phyloP scores from a whole-genome alignment of 2,888 invertebrate species.

The Strigamia maritima region DNA sequence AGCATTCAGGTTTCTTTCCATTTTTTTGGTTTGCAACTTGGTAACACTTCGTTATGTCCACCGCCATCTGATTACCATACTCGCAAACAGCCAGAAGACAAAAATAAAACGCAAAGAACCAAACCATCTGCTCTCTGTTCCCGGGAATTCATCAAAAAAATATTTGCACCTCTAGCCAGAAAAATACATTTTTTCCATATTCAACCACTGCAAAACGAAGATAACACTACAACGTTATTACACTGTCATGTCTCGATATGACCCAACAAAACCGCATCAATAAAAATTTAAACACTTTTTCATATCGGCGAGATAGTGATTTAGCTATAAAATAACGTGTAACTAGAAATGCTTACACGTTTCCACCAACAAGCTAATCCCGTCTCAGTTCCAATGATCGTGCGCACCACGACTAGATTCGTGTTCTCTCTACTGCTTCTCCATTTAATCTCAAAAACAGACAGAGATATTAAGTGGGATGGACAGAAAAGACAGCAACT shows the following conservation, averaged over 20 bases:
- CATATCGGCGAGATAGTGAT: background rate
- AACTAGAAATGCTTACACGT: background rate
- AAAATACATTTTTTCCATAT: background rate
- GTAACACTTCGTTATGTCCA: conserved; percentile 25
- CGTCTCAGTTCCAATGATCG: conserved; percentile 4
- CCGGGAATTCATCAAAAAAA: background rate
- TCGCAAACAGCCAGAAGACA: conserved; percentile 12
- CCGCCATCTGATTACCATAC: conserved; percentile 28
- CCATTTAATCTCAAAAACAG: conserved; percentile 16
- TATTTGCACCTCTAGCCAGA: background rate
- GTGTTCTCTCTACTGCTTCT: background rate
- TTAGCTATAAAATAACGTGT: conserved; percentile 27
- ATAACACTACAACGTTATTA: background rate
- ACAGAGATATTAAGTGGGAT: conserved; percentile 18
- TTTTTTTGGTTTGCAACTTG: conserved; percentile 12
- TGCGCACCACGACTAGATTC: conserved; percentile 1
- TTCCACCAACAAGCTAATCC: conserved; percentile 24
- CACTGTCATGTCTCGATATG: background rate
- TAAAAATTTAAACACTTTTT: conserved; percentile 24
- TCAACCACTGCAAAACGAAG: background rate
- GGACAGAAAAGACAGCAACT: background rate
- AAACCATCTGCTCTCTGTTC: conserved; percentile 20
- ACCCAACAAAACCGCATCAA: background rate
- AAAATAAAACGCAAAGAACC: conserved; percentile 18
- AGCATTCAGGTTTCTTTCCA: background rate